Conservation (phyloP, 2,797 vertebrate genomes). For the Mallotus villosus region DNA sequence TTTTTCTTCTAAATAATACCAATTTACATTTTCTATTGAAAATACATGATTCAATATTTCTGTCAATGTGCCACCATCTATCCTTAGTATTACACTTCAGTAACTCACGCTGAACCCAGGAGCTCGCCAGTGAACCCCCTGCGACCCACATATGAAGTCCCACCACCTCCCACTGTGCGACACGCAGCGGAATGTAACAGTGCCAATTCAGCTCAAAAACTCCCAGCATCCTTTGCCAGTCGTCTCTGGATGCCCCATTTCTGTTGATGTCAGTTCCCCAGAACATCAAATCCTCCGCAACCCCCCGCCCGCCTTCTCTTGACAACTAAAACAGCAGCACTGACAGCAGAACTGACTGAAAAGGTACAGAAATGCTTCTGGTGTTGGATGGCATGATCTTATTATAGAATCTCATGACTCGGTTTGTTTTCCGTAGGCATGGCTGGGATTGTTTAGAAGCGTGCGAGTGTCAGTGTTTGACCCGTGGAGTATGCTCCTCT, state of each 20-base stretch:
- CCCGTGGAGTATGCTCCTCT: slow-evolving; percentile 20
- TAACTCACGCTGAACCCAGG: slow-evolving; percentile 7
- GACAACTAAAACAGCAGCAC: slow-evolving; percentile 22
- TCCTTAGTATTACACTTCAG: background rate
- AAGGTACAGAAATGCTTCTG: slow-evolving; percentile 39
- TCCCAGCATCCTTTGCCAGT: slow-evolving; percentile 13
- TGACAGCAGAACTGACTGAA: slow-evolving; percentile 29
- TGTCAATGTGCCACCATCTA: background rate
- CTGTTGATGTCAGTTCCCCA: slow-evolving; percentile 39
- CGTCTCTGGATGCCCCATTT: slow-evolving; percentile 32
- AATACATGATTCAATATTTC: background rate
- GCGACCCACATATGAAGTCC: slow-evolving; percentile 10
- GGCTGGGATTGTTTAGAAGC: slow-evolving; percentile 25
- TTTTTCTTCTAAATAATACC: too few species aligned
- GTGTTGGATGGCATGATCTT: slow-evolving; percentile 41
- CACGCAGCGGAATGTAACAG: slow-evolving; percentile 13
- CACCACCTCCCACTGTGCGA: slow-evolving; percentile 1
- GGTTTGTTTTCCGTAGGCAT: slow-evolving; percentile 42
- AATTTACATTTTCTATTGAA: too few species aligned
- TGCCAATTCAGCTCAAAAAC: slow-evolving; percentile 33
- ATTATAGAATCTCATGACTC: slow-evolving; percentile 52
- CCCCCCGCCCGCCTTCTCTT: slow-evolving; percentile 14
- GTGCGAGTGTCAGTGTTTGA: slow-evolving; percentile 30
- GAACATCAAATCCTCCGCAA: slow-evolving; percentile 16
- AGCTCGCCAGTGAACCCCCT: background rate